Conservation (phyloP, 2,888 invertebrate genomes). For the Pollenia labialis region DNA sequence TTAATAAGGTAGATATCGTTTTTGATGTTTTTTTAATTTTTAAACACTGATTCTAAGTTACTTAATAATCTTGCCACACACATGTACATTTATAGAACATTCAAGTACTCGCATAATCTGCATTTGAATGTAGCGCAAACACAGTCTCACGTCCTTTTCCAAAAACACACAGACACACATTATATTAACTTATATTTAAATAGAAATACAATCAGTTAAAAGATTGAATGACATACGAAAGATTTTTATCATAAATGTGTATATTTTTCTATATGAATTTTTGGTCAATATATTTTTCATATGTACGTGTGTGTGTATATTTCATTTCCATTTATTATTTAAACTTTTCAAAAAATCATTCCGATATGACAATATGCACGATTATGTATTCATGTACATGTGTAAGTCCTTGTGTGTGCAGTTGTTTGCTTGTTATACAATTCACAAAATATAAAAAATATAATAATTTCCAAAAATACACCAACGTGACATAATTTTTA, state of each 20-base stretch:
- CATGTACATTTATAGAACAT: no score
- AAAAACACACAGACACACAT: neutral
- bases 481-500: conserved; percentile 64
- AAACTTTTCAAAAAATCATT: neutral
- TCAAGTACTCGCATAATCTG: neutral
- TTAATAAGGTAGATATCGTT: no score
- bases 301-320: neutral
- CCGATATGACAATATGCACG: neutral
- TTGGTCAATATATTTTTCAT: conserved; percentile 43
- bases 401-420: conserved; percentile 21
- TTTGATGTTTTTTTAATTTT: no score
- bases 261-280: conserved; percentile 33
- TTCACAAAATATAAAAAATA: conserved; percentile 44
- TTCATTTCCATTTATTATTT: neutral
- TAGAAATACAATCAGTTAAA: conserved; percentile 61
- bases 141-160: neutral
- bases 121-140: neutral
- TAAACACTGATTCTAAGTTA: no score
- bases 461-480: conserved; percentile 61
- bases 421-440: conserved; percentile 44
- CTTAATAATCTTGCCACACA: no score
- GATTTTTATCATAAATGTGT: conserved; percentile 54
- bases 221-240: conserved; percentile 65
- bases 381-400: conserved; percentile 14
- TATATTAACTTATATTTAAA: conserved; percentile 32